Evolutionary conservation across 2,888 invertebrate genomes (phyloP).

Genomic region (Drosophila meridiana): DNA sequence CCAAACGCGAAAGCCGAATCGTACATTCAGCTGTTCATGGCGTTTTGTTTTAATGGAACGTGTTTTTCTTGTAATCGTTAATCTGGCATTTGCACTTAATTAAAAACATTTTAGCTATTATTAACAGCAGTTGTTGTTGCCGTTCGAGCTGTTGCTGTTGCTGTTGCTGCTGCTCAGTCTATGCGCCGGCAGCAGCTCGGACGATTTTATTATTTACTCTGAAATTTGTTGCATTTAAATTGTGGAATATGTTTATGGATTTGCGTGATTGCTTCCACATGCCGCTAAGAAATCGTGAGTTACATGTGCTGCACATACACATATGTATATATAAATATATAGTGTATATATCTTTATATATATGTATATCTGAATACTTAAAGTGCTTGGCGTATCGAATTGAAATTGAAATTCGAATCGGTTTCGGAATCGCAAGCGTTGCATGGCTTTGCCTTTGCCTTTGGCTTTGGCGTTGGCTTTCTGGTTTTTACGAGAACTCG

Average conservation of each 20-base stretch:
- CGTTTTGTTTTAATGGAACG: constrained; percentile 68
- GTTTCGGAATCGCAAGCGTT: constrained; percentile 47
- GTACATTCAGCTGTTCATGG: constrained; percentile 41
- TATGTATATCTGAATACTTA: constrained; percentile 23
- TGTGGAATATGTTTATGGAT: constrained; percentile 59
- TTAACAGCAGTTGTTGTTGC: constrained; percentile 59
- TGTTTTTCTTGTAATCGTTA: constrained; percentile 79
- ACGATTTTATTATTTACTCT: constrained; percentile 45
- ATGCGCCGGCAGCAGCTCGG: constrained; percentile 5
- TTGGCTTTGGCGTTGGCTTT: constrained; percentile 27
- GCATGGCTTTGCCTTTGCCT: constrained; percentile 36
- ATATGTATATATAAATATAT: constrained; percentile 1
- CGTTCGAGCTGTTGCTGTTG: constrained; percentile 29
- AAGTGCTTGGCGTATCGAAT: constrained; percentile 45
- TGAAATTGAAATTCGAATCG: constrained; percentile 41
- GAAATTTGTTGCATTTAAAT: constrained; percentile 55
- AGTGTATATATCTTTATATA: constrained; percentile 4
- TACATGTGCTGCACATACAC: constrained; percentile 27
- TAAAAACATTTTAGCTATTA: constrained; percentile 79
- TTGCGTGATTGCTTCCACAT: constrained; percentile 73
- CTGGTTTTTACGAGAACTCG: constrained; percentile 73
- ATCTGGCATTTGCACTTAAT: constrained; percentile 81
- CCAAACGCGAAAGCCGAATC: constrained; percentile 42
- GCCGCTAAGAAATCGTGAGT: constrained; percentile 54
- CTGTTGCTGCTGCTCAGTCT: constrained; percentile 27